Conservation (phyloP, 2,797 vertebrate species). For the Lateolabrax maculatus region DNA sequence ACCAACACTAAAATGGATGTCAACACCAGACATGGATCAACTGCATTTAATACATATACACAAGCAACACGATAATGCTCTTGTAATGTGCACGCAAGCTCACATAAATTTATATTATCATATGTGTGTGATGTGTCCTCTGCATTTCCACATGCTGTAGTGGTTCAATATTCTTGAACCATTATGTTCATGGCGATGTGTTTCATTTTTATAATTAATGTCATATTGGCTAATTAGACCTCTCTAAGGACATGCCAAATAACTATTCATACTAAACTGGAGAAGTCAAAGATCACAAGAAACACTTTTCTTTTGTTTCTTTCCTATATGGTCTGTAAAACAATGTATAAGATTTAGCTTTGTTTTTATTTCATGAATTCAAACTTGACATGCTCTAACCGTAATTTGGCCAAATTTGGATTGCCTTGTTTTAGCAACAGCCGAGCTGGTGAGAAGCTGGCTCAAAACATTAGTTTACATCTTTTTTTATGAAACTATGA, state of each 20-base stretch:
- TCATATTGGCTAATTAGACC: slow-evolving; percentile 16
- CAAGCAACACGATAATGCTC: slow-evolving; percentile 9
- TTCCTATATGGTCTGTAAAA: not conserved
- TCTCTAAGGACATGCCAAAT: not conserved
- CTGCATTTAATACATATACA: slow-evolving; percentile 17
- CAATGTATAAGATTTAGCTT: not conserved
- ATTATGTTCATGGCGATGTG: slow-evolving; percentile 23
- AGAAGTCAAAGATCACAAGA: not conserved
- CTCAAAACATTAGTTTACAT: not conserved
- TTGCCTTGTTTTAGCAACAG: not conserved
- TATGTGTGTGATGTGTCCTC: not conserved
- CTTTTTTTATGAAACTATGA: not conserved
- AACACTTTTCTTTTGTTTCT: not conserved
- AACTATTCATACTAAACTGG: not conserved
- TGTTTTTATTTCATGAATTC: not conserved
- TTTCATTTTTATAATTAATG: slow-evolving; percentile 52
- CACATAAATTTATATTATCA: slow-evolving; percentile 23
- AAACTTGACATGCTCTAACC: no score
- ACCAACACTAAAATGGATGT: slow-evolving; percentile 41
- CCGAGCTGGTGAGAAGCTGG: not conserved
- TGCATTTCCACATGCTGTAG: slow-evolving; percentile 22
- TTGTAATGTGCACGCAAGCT: slow-evolving; percentile 21
- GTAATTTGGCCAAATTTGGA: not conserved
- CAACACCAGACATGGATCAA: slow-evolving; percentile 64
- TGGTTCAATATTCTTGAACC: slow-evolving; percentile 17